Evolutionary conservation across 2,113 vertebrate species (phyloP).

Genomic region (Lophura nycthemera): DNA sequence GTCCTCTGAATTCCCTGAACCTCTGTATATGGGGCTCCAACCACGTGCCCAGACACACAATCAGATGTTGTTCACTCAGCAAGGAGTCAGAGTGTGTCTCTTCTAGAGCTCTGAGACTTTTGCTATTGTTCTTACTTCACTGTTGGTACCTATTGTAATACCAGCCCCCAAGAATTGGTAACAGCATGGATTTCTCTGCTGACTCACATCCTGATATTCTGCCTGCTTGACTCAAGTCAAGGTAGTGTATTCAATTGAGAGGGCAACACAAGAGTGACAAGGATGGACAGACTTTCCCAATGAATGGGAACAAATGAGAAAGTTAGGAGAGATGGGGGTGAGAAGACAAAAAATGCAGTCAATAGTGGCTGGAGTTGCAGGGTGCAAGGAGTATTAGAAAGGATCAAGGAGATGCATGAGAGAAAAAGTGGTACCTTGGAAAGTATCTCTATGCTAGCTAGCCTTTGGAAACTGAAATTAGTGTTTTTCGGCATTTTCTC

Average conservation of each 20-base stretch:
- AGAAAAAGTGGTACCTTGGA: background rate
- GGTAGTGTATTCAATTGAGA: background rate
- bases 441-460: background rate
- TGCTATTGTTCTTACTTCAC: background rate
- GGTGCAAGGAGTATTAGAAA: background rate
- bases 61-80: background rate
- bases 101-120: background rate
- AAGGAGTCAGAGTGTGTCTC: background rate
- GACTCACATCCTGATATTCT: background rate
- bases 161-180: background rate
- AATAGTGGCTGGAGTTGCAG: background rate
- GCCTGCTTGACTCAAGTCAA: background rate
- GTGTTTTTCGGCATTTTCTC: background rate
- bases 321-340: background rate
- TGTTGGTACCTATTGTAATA: background rate
- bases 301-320: background rate
- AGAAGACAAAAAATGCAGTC: background rate
- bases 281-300: background rate
- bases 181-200: background rate
- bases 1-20: background rate
- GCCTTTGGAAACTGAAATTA: background rate
- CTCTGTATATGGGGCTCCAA: background rate
- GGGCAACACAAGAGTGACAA: background rate
- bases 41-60: accelerated
- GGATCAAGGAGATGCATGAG: background rate